Conservation (phyloP, 2,888 invertebrate species). For the Empis stercorea region DNA sequence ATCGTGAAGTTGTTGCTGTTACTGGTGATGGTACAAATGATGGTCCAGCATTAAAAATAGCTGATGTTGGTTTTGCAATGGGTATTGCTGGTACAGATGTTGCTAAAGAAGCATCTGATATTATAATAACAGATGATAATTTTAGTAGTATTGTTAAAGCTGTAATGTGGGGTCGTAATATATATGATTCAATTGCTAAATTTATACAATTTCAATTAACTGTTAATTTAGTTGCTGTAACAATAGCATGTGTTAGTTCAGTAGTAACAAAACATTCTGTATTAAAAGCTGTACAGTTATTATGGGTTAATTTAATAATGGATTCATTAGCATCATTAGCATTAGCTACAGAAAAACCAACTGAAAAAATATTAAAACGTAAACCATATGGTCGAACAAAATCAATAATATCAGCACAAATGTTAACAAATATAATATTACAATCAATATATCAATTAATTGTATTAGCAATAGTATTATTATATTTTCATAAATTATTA, state of each 20-base stretch:
- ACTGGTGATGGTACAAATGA: constrained; percentile 96
- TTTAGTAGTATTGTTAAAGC: constrained; percentile 95
- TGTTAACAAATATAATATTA: constrained; percentile 96
- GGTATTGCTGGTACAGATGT: constrained; percentile 97
- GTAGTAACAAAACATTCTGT: constrained; percentile 3
- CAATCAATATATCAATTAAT: constrained; percentile 87
- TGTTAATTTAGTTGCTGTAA: constrained; percentile 92
- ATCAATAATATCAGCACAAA: constrained; percentile 84
- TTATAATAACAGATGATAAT: constrained; percentile 94
- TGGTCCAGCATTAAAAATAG: constrained; percentile 89
- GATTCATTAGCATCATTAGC: constrained; percentile 91
- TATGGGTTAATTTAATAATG: constrained; percentile 97
- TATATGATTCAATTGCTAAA: constrained; percentile 95
- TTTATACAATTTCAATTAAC: constrained; percentile 96
- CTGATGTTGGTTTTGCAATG: constrained; percentile 96
- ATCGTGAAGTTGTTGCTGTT: constrained; percentile 88
- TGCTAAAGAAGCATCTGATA: constrained; percentile 95
- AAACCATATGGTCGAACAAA: constrained; percentile 93
- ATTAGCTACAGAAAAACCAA: constrained; percentile 87
- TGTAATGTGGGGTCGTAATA: constrained; percentile 97
- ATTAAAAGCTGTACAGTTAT: constrained; percentile 86
- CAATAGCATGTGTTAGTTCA: constrained; percentile 79
- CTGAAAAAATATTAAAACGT: constrained; percentile 71
- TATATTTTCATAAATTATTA: constrained; percentile 69
- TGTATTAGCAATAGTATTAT: constrained; percentile 81